These are phyloP conservation scores for Gymnogyps californianus DNA, from an alignment of 2,113 vertebrate species.

Conservation along the genomic window DNA sequence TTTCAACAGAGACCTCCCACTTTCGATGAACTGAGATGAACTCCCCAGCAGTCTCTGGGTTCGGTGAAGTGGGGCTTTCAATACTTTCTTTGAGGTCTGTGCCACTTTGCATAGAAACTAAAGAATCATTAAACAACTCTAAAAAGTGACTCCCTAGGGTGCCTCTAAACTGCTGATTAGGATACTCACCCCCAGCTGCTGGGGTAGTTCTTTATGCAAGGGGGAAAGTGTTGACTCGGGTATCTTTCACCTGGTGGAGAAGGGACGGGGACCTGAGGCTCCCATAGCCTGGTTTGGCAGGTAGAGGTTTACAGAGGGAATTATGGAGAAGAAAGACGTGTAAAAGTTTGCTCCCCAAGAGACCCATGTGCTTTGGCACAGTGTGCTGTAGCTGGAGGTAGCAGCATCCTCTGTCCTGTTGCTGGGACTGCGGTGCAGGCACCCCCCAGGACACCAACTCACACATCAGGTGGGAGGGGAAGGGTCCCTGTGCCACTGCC, in stretches of 20 bases:
- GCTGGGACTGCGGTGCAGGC: neutral
- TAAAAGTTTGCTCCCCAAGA: neutral
- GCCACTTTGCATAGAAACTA: neutral
- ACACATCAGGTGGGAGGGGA: fast-evolving
- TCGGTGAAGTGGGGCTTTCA: fast-evolving
- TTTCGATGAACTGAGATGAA: neutral
- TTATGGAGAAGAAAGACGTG: neutral
- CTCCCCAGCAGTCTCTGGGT: neutral
- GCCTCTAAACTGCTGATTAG: neutral
- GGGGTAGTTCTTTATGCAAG: neutral
- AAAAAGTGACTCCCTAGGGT: neutral
- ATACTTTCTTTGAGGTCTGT: neutral
- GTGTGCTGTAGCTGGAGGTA: neutral
- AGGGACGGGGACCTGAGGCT: neutral
- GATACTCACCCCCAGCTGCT: neutral
- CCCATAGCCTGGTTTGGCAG: neutral
- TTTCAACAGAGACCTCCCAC: neutral
- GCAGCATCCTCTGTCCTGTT: neutral
- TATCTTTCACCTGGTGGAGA: neutral
- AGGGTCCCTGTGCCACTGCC: neutral
- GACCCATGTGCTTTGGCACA: fast-evolving
- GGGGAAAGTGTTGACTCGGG: neutral
- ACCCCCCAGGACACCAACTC: neutral
- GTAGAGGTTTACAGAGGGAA: neutral
- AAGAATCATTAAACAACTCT: neutral